Base-by-base conservation (phyloP, 1,140 invertebrate genomes). In the Rhizoglyphus robini region DNA sequence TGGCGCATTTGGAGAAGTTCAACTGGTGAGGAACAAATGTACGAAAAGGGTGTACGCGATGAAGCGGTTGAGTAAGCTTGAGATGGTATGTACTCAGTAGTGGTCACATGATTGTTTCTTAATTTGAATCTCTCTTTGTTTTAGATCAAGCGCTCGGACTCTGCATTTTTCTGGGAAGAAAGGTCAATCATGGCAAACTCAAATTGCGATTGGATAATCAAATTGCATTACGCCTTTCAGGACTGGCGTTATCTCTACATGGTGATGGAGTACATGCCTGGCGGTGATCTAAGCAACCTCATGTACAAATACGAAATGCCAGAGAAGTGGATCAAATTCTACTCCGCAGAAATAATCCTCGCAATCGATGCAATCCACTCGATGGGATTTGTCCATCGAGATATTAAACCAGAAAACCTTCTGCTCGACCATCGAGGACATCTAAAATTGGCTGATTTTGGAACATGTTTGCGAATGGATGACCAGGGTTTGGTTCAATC, bases 241-340 rank as follows among this genome's bases (percentile, higher is more conserved):
- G 90, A 95, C 76, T 79, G 83, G 63, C 93, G 91, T 76, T 96
- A 91, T 79, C 81, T 99, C 20, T 99, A 99, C 73, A 99, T 99
- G 96, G 93, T 99, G 2, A 99, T 99, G 96, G 96, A 99, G 76
- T 99, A 98, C 73, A 98, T 99, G 95, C 95, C 96, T 47, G 86
- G 96, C 69, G 96, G 96, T 58, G 96, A 99, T 80, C 83, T 99
- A 49, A 95, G 99, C 34, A 98, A 93, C 75, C 80, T 99, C 27
- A 98, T 99, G 93, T 90, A 89, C 54, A 94, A 96, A 76, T 98
- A 96, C 76, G 96, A 99, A 76, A 90, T 99, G 71, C 93, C 92
- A 68, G 96, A 99, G 74, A 94, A 96, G 74, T 98, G 94, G 95
- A 95, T 95, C 23, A 92, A 91, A 75, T 99, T 99, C 79, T 99